Evolutionary conservation across 2,797 vertebrate genomes (phyloP), one percentile per base, ranked within the genome.

Genomic region (Calcarius lapponicus): DNA sequence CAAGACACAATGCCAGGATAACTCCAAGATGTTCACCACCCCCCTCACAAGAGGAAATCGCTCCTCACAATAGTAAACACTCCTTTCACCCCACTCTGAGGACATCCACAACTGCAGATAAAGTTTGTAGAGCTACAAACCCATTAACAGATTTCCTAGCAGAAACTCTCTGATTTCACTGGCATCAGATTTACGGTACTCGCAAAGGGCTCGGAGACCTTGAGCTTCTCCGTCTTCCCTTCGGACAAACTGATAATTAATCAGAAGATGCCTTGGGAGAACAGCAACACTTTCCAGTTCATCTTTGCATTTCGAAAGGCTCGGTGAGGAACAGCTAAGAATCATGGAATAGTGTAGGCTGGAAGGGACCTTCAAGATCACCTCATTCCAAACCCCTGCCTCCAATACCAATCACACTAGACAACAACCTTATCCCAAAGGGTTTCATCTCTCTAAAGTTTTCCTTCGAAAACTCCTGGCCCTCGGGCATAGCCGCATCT

Each of bases 1-100:
- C 24, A 13, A 0, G 0, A 28, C 32, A 45, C 28, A 56, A 24
- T 2, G 5, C 15, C 61, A 47, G 4, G 48, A 0, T 12, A 83
- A 53, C 13, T 18, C 80, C 32, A 42, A 51, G 47, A 29, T 1
- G 17, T 21, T 90, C 80, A 14, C 8, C 21, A 16, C 1, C 20
- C 12, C 17, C 25, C 36, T 32, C 32, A 22, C 19, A 20, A 24
- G 51, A 79, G 20, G 43, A 51, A 70, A 47, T 17, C 5, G 1
- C 21, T 72, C n/a, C 74, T 93, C 64, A 26, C 45, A 11, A 7
- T 16, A 24, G 21, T 42, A 8, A 57, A 32, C 8, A 18, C 31
- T 58, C 31, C 11, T 2, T 50, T n/a, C 40, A 47, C 42, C 7
- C 24, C 21, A 6, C 47, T 56, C 56, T 2, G 19, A 34, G 29